Conservation (phyloP, 2,888 invertebrate genomes). For the Agelastica alni region DNA sequence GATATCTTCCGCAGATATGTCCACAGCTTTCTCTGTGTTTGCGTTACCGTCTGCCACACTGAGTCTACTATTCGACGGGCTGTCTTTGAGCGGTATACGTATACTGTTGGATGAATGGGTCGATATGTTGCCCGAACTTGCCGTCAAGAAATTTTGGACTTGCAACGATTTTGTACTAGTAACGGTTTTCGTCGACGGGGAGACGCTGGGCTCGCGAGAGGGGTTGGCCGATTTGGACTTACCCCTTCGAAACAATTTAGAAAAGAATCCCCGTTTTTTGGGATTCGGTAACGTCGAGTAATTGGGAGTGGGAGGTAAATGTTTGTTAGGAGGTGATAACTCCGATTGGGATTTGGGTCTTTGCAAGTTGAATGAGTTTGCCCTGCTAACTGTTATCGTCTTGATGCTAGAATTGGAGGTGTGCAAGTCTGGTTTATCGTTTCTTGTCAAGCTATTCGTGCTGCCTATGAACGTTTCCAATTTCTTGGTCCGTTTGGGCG, state of each 20-base stretch:
- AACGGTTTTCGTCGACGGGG: conserved; percentile 35
- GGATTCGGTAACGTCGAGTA: conserved; percentile 59
- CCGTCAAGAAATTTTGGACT: conserved; percentile 31
- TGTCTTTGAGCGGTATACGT: conserved; percentile 70
- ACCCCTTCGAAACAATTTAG: conserved; percentile 66
- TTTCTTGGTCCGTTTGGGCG: conserved; percentile 77
- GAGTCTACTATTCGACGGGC: conserved; percentile 40
- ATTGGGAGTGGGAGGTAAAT: conserved; percentile 56
- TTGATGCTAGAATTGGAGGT: conserved; percentile 38
- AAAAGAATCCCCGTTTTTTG: conserved; percentile 66
- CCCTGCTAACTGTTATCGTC: conserved; percentile 42
- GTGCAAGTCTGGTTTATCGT: conserved; percentile 35
- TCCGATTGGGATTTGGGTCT: conserved; percentile 50
- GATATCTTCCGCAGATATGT: conserved; percentile 38
- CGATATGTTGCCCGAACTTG: conserved; percentile 55
- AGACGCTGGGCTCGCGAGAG: conserved; percentile 48
- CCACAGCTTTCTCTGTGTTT: conserved; percentile 10
- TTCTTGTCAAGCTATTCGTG: conserved; percentile 38
- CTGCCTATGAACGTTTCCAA: conserved; percentile 54
- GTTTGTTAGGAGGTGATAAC: conserved; percentile 46
- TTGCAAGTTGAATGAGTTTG: conserved; percentile 49
- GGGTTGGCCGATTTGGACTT: conserved; percentile 57
- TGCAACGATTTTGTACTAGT: conserved; percentile 51
- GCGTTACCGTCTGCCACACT: conserved; percentile 5
- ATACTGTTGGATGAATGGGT: conserved; percentile 56